phyloP scores from a whole-genome alignment of 1,140 invertebrate species.

The Calliopsis andreniformis region DNA sequence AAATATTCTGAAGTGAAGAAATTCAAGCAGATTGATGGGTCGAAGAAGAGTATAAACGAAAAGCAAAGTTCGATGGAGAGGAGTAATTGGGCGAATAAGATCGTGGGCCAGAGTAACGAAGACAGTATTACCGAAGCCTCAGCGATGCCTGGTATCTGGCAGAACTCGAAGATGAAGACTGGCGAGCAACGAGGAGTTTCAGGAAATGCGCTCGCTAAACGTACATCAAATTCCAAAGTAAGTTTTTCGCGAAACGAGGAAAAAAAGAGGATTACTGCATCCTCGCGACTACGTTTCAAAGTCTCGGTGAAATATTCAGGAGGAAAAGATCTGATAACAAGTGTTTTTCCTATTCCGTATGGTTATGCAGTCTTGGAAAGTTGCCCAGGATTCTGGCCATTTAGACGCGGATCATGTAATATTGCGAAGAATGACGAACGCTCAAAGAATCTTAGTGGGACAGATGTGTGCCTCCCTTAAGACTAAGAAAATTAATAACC shows the following conservation, averaged over 20 bases:
- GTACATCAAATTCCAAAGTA: slow-evolving; percentile 37
- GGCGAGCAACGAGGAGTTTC: slow-evolving; percentile 19
- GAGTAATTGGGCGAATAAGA: no score
- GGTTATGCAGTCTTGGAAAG: slow-evolving; percentile 44
- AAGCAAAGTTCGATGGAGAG: no score
- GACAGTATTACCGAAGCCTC: not conserved
- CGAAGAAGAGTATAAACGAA: no score
- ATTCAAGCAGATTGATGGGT: no score
- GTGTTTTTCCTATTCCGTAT: slow-evolving; percentile 36
- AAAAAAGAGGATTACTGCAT: slow-evolving; percentile 12
- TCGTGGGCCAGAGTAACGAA: no score
- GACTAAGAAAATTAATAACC: slow-evolving; percentile 54
- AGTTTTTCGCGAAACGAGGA: not conserved
- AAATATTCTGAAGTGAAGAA: no score
- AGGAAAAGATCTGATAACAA: slow-evolving; percentile 32
- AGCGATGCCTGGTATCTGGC: not conserved
- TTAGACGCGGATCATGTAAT: slow-evolving; percentile 60
- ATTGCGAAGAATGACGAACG: slow-evolving; percentile 61
- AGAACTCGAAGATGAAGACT: slow-evolving; percentile 8
- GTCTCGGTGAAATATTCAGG: slow-evolving; percentile 33
- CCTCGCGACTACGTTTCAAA: slow-evolving; percentile 9
- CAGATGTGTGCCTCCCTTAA: slow-evolving; percentile 62
- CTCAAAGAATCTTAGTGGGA: slow-evolving; percentile 62
- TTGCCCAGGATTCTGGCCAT: slow-evolving; percentile 36
- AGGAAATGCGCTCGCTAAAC: slow-evolving; percentile 11